Evolutionary conservation across 2,797 vertebrate genomes (phyloP).

Genomic region (Sebastes kiyomatsui): DNA sequence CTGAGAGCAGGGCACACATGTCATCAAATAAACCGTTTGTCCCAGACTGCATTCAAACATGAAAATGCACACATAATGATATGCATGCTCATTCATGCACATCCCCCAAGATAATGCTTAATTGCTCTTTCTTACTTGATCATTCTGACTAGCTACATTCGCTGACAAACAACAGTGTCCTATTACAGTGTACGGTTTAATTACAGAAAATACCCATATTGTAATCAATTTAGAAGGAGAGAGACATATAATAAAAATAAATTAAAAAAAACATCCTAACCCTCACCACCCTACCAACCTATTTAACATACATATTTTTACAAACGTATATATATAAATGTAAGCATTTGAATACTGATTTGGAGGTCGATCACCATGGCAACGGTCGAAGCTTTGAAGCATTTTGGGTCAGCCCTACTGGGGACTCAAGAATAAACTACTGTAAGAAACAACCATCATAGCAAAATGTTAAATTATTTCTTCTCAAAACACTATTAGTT

Average conservation of each 20-base stretch:
- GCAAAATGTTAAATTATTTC: no score
- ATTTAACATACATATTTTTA: no score
- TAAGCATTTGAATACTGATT: no score
- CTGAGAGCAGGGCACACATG: neutral
- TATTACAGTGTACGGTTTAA: neutral
- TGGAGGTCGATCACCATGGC: no score
- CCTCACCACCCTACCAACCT: no score
- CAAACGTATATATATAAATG: no score
- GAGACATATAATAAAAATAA: neutral
- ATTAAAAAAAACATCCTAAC: no score
- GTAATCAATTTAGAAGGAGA: neutral
- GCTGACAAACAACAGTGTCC: neutral
- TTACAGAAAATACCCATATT: neutral
- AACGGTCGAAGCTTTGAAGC: no score
- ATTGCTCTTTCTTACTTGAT: neutral
- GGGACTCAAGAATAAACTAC: no score
- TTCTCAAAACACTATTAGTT: no score
- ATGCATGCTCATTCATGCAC: neutral
- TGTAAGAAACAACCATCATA: no score
- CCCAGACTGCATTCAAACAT: neutral
- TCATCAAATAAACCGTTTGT: conserved; percentile 10
- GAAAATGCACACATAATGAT: neutral
- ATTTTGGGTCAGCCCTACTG: no score
- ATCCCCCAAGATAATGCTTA: neutral
- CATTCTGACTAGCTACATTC: neutral